Base-by-base conservation (phyloP, 2,888 invertebrate species). In the Xanthia togata region DNA sequence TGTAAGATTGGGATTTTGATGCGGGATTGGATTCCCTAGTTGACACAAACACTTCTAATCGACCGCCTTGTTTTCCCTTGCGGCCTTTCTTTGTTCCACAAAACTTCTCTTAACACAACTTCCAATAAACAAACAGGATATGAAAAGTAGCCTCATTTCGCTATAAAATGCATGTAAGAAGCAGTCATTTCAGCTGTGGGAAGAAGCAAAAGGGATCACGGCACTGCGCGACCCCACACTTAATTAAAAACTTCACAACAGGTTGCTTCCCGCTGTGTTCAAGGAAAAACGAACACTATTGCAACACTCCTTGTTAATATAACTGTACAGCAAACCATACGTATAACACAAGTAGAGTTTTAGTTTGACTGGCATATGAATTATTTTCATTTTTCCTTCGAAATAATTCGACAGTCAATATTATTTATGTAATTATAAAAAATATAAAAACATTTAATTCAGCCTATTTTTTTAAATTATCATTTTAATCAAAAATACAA, bases 191-290 rank as follows among this genome's bases (percentile, higher is more conserved):
- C 86, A 90, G 84, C 84, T 80, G 73, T 77, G 77, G 75, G 82
- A 82, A 88, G 89, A 87, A 87, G 83, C 84, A 83, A 89, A 90
- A 89, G 91, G 91, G 89, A 90, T 89, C 87, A 86, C 83, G 84
- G 85, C 86, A 87, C 89, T 90, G 88, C 90, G 86, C 89, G 87
- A 90, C 90, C 90, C 91, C 88, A 90, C 91, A 94, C 95, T 95
- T 95, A 95, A 95, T 95, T 95, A 94, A 95, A 95, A 95, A 94
- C 92, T 94, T 93, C 93, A 93, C 95, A 95, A 95, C 95, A 95
- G 95, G 95, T 95, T 93, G 95, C 92, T 89, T 89, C 90, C 90
- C 87, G 88, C 88, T 85, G 85, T 78, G 89, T 83, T 89, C 76
- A 79, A 84, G 81, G 86, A 80, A 87, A 87, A 90, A 87, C 81